These are phyloP conservation scores for Hydropsyche tenuis DNA, from an alignment of 1,140 invertebrate genomes.

Conservation along the genomic window DNA sequence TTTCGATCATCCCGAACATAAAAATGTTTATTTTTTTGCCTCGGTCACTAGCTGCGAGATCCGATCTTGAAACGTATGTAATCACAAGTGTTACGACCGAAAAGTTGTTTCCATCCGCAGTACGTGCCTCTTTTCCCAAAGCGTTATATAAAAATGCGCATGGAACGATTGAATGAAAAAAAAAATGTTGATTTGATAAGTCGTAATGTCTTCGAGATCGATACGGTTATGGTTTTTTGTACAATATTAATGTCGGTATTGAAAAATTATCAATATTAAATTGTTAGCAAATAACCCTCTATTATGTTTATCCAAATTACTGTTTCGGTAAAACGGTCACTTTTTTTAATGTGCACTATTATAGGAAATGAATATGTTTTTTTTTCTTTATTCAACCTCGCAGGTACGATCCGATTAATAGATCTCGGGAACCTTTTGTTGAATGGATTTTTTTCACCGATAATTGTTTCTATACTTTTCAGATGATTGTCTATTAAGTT, in stretches of 20 bases:
- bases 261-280: constrained; percentile 35
- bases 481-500: too few relatives aligned
- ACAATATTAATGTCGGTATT: neutral
- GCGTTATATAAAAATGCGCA: neutral
- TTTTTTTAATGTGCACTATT: constrained; percentile 49
- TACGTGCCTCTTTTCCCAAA: constrained; percentile 7
- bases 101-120: constrained; percentile 12
- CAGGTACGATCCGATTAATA: constrained; percentile 29
- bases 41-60: constrained; percentile 25
- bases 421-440: constrained; percentile 9
- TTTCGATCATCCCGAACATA: constrained; percentile 39
- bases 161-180: too few relatives aligned
- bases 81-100: constrained; percentile 27
- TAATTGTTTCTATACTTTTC: neutral
- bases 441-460: constrained; percentile 1
- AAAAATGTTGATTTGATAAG: too few relatives aligned
- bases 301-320: constrained; percentile 48
- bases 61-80: constrained; percentile 25
- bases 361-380: constrained; percentile 40
- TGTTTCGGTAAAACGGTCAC: constrained; percentile 47
- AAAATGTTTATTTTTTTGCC: constrained; percentile 33
- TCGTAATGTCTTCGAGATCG: too few relatives aligned
- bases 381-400: constrained; percentile 13
- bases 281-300: constrained; percentile 42
- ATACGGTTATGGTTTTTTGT: neutral